Conservation (phyloP, 2,113 vertebrate species). For the Tiliqua scincoides region DNA sequence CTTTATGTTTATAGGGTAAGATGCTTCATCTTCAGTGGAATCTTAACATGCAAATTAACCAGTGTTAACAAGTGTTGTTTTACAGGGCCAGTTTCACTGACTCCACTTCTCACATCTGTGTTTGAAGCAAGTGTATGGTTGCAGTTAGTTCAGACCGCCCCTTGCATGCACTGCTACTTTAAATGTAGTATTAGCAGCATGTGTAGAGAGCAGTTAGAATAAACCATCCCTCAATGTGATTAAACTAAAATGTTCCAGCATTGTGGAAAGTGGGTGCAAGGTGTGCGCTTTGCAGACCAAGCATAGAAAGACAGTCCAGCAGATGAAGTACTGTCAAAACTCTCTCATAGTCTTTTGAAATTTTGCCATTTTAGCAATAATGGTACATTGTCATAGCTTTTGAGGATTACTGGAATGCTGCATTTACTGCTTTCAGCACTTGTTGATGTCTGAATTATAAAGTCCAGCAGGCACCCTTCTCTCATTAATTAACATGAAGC, state of each 20-base stretch:
- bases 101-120: no score
- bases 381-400: neutral
- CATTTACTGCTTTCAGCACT: neutral
- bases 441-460: neutral
- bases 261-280: no score
- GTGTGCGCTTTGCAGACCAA: no score
- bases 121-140: no score
- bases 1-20: conserved; percentile 95
- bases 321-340: no score
- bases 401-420: neutral
- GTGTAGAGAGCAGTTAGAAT: no score
- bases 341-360: neutral
- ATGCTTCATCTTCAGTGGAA: neutral
- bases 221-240: no score
- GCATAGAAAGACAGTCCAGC: neutral
- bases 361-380: neutral
- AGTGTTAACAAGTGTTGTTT: neutral
- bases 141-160: no score
- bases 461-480: neutral
- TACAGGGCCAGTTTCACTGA: no score
- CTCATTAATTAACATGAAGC: neutral
- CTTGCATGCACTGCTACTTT: no score
- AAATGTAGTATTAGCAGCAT: no score
- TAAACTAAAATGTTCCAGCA: no score
- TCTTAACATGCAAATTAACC: neutral